Evolutionary conservation across 2,888 invertebrate species (phyloP).

Genomic region (Leptopilina syphax): DNA sequence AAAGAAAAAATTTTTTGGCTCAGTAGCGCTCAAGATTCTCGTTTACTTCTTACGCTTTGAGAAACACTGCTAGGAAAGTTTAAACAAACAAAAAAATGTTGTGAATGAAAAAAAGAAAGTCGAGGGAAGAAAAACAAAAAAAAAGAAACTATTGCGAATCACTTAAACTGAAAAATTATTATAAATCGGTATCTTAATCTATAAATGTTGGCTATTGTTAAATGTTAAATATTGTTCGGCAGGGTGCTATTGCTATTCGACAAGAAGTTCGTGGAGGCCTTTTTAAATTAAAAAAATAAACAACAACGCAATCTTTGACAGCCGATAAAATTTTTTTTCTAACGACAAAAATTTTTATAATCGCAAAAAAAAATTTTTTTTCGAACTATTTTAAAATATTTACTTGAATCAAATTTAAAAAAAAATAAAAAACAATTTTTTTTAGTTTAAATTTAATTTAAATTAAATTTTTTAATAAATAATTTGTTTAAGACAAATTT

Average conservation of each 20-base stretch:
- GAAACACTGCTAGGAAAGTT: slow-evolving; percentile 66
- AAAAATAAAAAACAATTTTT: no score
- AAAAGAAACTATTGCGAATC: slow-evolving; percentile 49
- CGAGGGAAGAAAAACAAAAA: not conserved
- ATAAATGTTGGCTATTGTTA: slow-evolving; percentile 77
- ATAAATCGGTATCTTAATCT: slow-evolving; percentile 75
- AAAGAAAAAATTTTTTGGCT: slow-evolving; percentile 4
- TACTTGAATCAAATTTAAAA: no score
- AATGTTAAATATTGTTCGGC: slow-evolving; percentile 76
- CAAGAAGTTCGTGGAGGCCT: slow-evolving; percentile 45
- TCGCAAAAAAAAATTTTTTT: no score
- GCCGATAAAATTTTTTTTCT: slow-evolving; percentile 17
- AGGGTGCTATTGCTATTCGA: slow-evolving; percentile 60
- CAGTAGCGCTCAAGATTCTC: slow-evolving; percentile 9
- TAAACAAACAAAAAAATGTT: slow-evolving; percentile 20
- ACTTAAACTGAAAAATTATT: slow-evolving; percentile 63
- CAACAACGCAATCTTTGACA: slow-evolving; percentile 30
- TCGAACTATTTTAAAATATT: no score
- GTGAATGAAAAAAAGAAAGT: not conserved
- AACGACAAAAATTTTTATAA: not conserved
- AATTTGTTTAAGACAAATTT: no score
- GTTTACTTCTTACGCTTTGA: slow-evolving; percentile 57
- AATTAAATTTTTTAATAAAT: no score
- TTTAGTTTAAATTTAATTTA: no score
- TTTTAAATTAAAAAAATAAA: not conserved